phyloP scores from a whole-genome alignment of 2,888 invertebrate species.

The Tipula vernalis region DNA sequence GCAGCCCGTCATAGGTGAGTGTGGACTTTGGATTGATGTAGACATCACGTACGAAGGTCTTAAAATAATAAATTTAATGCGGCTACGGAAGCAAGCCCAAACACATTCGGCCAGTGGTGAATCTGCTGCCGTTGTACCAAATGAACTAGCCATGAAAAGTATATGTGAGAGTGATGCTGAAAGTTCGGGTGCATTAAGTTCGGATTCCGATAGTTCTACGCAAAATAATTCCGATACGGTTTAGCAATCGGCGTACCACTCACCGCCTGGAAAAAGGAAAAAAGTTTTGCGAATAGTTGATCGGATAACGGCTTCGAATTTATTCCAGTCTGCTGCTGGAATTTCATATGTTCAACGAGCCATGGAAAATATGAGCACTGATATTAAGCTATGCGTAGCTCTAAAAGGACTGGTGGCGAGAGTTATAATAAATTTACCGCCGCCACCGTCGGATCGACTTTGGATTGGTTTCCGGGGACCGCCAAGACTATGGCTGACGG shows the following conservation, averaged over 20 bases:
- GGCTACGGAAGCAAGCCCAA: slow-evolving; percentile 26
- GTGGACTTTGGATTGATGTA: slow-evolving; percentile 75
- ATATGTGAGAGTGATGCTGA: slow-evolving; percentile 35
- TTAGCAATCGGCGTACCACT: slow-evolving; percentile 24
- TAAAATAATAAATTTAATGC: slow-evolving; percentile 57
- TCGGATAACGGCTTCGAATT: slow-evolving; percentile 34
- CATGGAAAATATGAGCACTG: slow-evolving; percentile 60
- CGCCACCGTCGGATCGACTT: slow-evolving; percentile 62
- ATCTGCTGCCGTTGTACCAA: background rate
- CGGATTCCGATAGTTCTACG: slow-evolving; percentile 28
- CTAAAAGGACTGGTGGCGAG: slow-evolving; percentile 57
- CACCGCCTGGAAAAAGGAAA: slow-evolving; percentile 29
- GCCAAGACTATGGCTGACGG: slow-evolving; percentile 51
- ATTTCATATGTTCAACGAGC: slow-evolving; percentile 57
- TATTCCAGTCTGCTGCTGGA: slow-evolving; percentile 42
- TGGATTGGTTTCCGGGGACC: slow-evolving; percentile 62
- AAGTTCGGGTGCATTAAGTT: slow-evolving; percentile 32
- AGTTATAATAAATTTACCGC: slow-evolving; percentile 58
- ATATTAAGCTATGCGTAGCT: slow-evolving; percentile 56
- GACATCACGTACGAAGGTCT: slow-evolving; percentile 63
- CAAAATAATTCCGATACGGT: slow-evolving; percentile 18
- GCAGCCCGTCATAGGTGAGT: slow-evolving; percentile 56
- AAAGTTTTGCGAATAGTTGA: slow-evolving; percentile 34
- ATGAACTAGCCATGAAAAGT: slow-evolving; percentile 18
- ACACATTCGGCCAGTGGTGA: background rate